Percentiles rank a stretch among this genome's conserved stretches.
Evolutionary conservation across 2,113 vertebrate species (phyloP).

Genomic region (Gallinago jamesoni): DNA sequence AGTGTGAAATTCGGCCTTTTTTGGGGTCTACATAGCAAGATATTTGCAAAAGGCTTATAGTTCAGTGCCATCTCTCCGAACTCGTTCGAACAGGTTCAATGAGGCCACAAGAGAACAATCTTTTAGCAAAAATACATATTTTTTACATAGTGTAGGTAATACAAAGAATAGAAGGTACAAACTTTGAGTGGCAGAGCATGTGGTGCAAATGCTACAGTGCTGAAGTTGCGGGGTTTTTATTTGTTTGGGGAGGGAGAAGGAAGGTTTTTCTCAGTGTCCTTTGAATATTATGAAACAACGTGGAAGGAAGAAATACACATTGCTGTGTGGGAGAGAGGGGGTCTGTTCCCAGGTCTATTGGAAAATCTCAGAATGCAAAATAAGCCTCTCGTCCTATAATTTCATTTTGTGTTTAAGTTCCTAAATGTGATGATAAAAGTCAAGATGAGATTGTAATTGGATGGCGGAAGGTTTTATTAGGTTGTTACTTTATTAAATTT

Average conservation of each 20-base stretch:
- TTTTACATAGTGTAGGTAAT: background rate
- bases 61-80: background rate
- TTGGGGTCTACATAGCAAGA: background rate
- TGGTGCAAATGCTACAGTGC: background rate
- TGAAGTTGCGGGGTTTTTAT: background rate
- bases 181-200: background rate
- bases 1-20: background rate
- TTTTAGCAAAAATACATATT: background rate
- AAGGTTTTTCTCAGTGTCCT: background rate
- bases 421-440: background rate
- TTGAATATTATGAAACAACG: background rate
- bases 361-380: background rate
- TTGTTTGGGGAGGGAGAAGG: background rate
- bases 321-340: background rate
- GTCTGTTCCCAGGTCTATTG: background rate
- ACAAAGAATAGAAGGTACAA: background rate
- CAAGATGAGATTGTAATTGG: background rate
- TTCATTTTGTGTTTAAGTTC: background rate
- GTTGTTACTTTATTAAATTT: background rate
- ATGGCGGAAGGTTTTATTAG: background rate
- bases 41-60: background rate
- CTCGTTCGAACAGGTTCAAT: background rate
- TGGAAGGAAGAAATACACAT: background rate
- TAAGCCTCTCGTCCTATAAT: background rate
- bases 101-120: background rate